These are phyloP conservation scores for Pristiophorus japonicus DNA, from an alignment of 2,113 vertebrate species.

Conservation along the genomic window DNA sequence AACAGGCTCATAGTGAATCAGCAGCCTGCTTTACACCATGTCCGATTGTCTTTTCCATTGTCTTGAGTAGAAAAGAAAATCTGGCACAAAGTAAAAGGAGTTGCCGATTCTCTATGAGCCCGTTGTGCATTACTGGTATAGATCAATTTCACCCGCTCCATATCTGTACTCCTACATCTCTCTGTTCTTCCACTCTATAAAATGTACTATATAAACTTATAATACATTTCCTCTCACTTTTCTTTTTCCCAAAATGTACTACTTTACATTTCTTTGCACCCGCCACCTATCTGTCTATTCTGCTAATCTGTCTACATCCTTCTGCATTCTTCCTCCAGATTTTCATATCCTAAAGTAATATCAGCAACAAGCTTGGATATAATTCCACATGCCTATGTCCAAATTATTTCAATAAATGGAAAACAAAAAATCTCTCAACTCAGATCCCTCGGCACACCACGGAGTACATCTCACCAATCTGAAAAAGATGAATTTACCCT, in stretches of 20 bases:
- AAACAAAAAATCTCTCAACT: not conserved
- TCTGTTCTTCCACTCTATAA: not conserved
- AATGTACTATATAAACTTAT: not conserved
- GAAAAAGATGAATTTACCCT: not conserved
- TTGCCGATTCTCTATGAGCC: not conserved
- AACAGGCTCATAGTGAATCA: not conserved
- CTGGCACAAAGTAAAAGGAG: not conserved
- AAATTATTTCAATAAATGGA: not conserved
- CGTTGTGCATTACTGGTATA: not conserved
- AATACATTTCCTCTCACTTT: too few relatives aligned
- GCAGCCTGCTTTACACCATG: not conserved
- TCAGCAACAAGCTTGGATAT: too few relatives aligned
- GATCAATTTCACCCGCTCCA: not conserved
- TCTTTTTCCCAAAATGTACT: not conserved
- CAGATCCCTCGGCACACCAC: slow-evolving; percentile 17
- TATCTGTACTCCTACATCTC: not conserved
- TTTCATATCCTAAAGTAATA: not conserved
- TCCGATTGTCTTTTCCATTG: not conserved
- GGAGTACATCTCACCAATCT: not conserved
- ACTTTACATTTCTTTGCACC: not conserved
- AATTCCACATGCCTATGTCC: not conserved
- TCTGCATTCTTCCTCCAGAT: not conserved
- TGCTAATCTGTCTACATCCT: not conserved
- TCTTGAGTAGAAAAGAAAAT: not conserved
- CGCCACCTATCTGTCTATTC: not conserved